Evolutionary conservation across 2,113 vertebrate genomes (phyloP), one percentile per base, ranked within the genome.

Genomic region (Centropus unirufus): DNA sequence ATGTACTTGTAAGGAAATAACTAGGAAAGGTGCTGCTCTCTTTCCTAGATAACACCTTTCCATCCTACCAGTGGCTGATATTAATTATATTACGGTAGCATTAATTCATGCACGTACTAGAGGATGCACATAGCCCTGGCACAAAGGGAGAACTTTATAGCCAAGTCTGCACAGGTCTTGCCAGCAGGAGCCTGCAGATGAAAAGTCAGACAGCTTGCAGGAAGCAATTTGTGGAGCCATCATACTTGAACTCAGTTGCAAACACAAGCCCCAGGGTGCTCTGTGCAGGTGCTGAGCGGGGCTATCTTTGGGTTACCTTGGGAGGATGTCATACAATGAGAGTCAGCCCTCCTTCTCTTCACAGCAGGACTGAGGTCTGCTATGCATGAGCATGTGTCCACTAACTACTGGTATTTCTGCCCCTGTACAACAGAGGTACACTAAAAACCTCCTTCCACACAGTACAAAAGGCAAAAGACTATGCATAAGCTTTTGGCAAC

Each of bases 251-350:
- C 47, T 32, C 8, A 1, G 17, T 3, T 27, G 36, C 46, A 67
- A 68, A 49, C 18, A 11, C 36, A n/a, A 17, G 27, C 22, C 32
- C 40, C 23, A 5, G 0, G 19, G 6, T 44, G 62, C 55, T 72
- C 51, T 1, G 0, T 29, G 8, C 27, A 2, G 5, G 16, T 26
- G 21, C 26, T 36, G 30, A 44, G 19, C 30, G 0, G 4, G 24
- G 12, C 36, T 1, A 1, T 10, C 30, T 12, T 16, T 17, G 55
- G 22, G 12, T 16, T 11, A 9, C 47, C 47, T 9, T 49, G 34
- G 44, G 14, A 14, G 15, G 24, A 24, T 29, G 55, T 27, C 55
- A 20, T 12, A 29, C 1, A 1, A 15, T 1, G 1, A 87, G 49
- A 21, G 30, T 22, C 40, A 29, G 55, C 30, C 32, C 32, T 26